Conservation (phyloP, 2,888 invertebrate species). For the Mythimna loreyi region DNA sequence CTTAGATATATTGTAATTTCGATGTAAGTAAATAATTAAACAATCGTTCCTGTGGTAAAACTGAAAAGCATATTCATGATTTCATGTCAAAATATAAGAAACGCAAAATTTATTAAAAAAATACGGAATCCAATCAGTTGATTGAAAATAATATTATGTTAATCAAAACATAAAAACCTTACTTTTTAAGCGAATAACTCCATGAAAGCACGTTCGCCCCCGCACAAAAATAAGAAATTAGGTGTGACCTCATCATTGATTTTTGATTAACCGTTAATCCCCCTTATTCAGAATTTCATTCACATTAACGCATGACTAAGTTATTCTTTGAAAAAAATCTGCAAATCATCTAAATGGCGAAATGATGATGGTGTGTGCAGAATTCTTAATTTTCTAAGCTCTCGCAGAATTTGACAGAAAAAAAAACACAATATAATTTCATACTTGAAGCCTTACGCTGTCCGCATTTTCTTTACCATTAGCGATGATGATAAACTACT, state of each 20-base stretch:
- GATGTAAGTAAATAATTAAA: not conserved
- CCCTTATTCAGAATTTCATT: conserved; percentile 40
- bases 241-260: conserved; percentile 45
- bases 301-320: conserved; percentile 45
- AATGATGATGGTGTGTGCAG: conserved; percentile 20
- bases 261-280: conserved; percentile 55
- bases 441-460: not conserved
- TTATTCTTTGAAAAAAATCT: conserved; percentile 29
- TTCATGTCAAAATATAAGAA: not conserved
- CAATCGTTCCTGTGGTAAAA: not conserved
- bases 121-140: not conserved
- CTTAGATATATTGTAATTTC: too few relatives aligned
- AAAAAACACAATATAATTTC: conserved; percentile 14
- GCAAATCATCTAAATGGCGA: conserved; percentile 49
- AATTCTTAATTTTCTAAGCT: conserved; percentile 28
- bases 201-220: conserved; percentile 32
- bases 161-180: conserved; percentile 24
- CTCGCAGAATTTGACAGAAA: not conserved
- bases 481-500: not conserved
- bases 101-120: not conserved
- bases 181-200: conserved; percentile 6
- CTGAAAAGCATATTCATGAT: not conserved
- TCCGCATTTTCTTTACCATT: not conserved
- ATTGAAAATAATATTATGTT: conserved; percentile 22
- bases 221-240: conserved; percentile 40